Conservation (phyloP, 2,113 vertebrate genomes). For the Oriolus oriolus region DNA sequence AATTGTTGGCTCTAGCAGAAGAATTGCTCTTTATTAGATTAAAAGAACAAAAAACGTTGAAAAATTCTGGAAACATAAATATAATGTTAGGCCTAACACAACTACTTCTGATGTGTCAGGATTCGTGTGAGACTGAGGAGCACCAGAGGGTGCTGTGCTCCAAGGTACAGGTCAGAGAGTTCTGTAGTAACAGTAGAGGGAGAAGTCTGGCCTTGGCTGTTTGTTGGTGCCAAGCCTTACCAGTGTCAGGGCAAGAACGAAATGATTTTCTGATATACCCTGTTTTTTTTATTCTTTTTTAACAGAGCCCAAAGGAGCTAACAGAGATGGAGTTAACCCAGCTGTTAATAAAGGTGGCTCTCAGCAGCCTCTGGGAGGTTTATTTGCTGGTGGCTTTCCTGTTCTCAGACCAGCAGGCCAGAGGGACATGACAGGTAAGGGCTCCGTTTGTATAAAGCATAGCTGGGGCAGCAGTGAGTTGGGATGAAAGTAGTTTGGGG, state of each 20-base stretch:
- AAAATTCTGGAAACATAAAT: background rate
- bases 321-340: conserved; percentile 66
- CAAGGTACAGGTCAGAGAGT: background rate
- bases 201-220: background rate
- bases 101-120: background rate
- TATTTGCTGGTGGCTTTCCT: conserved; percentile 94
- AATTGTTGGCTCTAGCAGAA: background rate
- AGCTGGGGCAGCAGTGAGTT: background rate
- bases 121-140: background rate
- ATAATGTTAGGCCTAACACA: background rate
- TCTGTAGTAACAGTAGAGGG: background rate
- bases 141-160: conserved; percentile 40
- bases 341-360: conserved; percentile 55
- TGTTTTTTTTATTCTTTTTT: background rate
- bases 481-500: background rate
- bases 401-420: conserved; percentile 86
- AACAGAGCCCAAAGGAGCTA: conserved; percentile 75
- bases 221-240: background rate
- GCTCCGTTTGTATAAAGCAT: background rate
- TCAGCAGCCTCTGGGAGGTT: conserved; percentile 79
- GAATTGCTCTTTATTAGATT: background rate
- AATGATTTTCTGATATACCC: background rate
- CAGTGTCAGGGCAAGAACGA: background rate
- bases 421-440: conserved; percentile 81
- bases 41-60: background rate